Evolutionary conservation across 2,113 vertebrate genomes (phyloP).

Genomic region (Asarcornis scutulata): DNA sequence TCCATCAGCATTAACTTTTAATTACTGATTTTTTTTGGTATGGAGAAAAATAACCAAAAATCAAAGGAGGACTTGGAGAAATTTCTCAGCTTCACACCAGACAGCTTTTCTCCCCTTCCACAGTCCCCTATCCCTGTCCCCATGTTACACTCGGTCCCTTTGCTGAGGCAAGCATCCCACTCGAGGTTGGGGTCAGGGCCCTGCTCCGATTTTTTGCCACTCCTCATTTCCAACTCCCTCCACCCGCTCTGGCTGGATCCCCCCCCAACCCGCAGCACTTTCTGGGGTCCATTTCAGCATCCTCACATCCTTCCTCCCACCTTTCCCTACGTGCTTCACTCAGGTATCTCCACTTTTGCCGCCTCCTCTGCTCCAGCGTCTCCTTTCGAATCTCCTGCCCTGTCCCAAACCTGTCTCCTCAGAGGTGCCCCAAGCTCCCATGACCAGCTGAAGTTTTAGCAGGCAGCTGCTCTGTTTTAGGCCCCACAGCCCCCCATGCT

Average conservation of each 20-base stretch:
- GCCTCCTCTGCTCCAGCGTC: not conserved
- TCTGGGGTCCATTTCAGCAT: too few relatives aligned
- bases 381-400: accelerated
- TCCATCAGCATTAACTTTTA: not conserved
- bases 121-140: not conserved
- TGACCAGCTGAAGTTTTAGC: accelerated
- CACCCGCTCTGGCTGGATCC: not conserved
- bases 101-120: not conserved
- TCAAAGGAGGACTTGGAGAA: not conserved
- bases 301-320: not conserved
- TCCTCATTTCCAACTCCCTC: not conserved
- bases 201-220: not conserved
- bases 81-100: not conserved
- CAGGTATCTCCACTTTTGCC: not conserved
- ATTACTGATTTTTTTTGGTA: not conserved
- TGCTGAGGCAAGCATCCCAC: not conserved
- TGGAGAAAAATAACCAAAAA: not conserved
- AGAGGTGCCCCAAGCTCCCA: not conserved
- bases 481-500: too few relatives aligned
- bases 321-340: not conserved
- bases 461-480: not conserved
- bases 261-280: not conserved
- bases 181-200: not conserved
- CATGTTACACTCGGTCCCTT: not conserved
- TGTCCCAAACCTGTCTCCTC: accelerated